phyloP scores from a whole-genome alignment of 2,113 vertebrate genomes.

The Phalacrocorax pelagicus region DNA sequence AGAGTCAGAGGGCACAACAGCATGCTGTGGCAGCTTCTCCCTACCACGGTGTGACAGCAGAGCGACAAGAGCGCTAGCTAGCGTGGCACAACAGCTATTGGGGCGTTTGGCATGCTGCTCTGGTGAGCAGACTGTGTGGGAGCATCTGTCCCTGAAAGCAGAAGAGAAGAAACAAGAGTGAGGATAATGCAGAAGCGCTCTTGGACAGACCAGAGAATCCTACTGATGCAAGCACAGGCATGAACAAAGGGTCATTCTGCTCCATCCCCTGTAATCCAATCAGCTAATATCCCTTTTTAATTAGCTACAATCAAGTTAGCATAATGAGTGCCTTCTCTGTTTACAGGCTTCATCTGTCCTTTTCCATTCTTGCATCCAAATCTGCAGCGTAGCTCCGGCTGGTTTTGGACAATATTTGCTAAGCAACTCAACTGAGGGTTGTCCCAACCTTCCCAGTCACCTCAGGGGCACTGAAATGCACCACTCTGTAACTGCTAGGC shows the following conservation, averaged over 20 bases:
- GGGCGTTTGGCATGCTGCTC: background rate
- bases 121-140: background rate
- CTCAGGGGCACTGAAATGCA: background rate
- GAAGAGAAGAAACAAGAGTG: background rate
- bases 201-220: slow-evolving; percentile 35
- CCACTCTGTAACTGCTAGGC: background rate
- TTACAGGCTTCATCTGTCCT: slow-evolving; percentile 53
- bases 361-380: slow-evolving; percentile 28
- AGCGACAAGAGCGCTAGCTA: background rate
- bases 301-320: slow-evolving; percentile 63
- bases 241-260: slow-evolving; percentile 64
- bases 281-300: slow-evolving; percentile 65
- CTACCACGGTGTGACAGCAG: background rate
- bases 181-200: background rate
- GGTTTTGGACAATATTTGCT: background rate
- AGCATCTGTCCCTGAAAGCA: slow-evolving; percentile 35
- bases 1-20: background rate
- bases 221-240: slow-evolving; percentile 35
- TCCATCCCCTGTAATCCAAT: slow-evolving; percentile 65
- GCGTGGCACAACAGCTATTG: background rate
- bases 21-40: background rate
- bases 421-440: background rate
- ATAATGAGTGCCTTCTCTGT: slow-evolving; percentile 48
- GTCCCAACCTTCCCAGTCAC: background rate
- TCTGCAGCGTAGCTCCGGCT: background rate